A percentile compares a stretch with the other conserved stretches of the same genome.
Evolutionary conservation across 2,797 vertebrate genomes (phyloP).

Genomic region (Sciaenops ocellatus): DNA sequence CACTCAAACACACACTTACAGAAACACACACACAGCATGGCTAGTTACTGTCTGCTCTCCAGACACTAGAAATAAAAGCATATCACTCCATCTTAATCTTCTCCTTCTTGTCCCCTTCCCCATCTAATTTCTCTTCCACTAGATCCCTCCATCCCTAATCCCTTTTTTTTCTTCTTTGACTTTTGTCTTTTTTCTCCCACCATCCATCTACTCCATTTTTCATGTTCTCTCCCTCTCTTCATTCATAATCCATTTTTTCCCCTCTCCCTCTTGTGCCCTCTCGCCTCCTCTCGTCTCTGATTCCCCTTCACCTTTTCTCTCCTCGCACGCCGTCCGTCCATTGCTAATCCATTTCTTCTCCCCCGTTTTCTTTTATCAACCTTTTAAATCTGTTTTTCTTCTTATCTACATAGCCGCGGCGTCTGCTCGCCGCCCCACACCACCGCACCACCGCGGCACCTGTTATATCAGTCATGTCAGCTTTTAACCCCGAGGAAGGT

Average conservation of each 20-base stretch:
- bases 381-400: conserved; percentile 54
- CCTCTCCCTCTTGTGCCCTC: conserved; percentile 45
- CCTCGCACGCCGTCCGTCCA: conserved; percentile 49
- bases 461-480: conserved; percentile 60
- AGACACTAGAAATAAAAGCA: conserved; percentile 62
- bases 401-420: conserved; percentile 11
- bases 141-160: conserved; percentile 62
- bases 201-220: conserved; percentile 49
- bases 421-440: conserved; percentile 17
- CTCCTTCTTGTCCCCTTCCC: conserved; percentile 50
- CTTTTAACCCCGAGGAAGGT: conserved; percentile 47
- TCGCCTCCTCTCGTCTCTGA: conserved; percentile 52
- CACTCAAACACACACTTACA: conserved; percentile 12
- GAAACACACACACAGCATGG: conserved; percentile 15
- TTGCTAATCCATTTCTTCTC: conserved; percentile 63
- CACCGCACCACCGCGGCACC: conserved; percentile 48
- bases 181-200: conserved; percentile 31
- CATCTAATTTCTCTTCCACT: conserved; percentile 50
- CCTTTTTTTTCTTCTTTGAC: conserved; percentile 58
- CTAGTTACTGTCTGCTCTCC: conserved; percentile 48
- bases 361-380: conserved; percentile 61
- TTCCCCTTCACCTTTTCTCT: conserved; percentile 70
- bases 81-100: conserved; percentile 68
- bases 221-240: conserved; percentile 52
- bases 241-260: conserved; percentile 70